Percentiles rank a stretch among this genome's conserved stretches.
Evolutionary conservation across 2,797 vertebrate genomes (phyloP).

Genomic region (Loris lydekkerianus): DNA sequence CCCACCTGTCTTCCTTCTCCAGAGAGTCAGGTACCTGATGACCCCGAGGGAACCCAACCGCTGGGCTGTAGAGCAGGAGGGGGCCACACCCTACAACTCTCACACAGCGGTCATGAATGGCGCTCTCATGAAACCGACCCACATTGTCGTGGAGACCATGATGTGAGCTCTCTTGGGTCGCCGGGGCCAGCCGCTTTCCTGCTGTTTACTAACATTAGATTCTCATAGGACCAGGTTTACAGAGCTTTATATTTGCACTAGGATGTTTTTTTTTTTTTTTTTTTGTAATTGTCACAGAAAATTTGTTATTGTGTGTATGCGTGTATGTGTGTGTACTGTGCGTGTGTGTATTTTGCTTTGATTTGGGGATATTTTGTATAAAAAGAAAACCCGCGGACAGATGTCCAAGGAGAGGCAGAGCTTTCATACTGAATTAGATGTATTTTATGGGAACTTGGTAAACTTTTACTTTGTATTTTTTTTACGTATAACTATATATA

Average conservation of each 20-base stretch:
- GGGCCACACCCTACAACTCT: constrained; percentile 93
- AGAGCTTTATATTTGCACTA: constrained; percentile 95
- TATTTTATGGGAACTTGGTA: constrained; percentile 90
- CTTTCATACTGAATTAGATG: constrained; percentile 89
- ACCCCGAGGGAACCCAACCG: constrained; percentile 95
- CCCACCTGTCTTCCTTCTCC: constrained; percentile 33
- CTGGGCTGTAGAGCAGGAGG: constrained; percentile 93
- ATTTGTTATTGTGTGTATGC: constrained; percentile 85
- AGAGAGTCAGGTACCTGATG: constrained; percentile 97
- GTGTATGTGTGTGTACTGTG: not conserved
- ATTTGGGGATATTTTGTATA: constrained; percentile 89
- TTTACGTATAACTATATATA: constrained; percentile 86
- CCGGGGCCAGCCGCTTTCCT: constrained; percentile 91
- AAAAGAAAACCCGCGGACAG: constrained; percentile 87
- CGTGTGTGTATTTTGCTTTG: constrained; percentile 87
- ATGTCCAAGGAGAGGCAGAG: constrained; percentile 85
- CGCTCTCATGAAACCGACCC: constrained; percentile 94
- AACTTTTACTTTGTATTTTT: constrained; percentile 81
- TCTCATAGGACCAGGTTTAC: constrained; percentile 97
- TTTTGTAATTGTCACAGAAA: constrained; percentile 93
- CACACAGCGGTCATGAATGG: constrained; percentile 90
- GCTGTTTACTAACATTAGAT: constrained; percentile 96
- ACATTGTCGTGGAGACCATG: constrained; percentile 99
- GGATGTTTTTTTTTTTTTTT: constrained; percentile 88
- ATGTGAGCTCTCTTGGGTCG: constrained; percentile 96